phyloP scores from a whole-genome alignment of 2,113 vertebrate species.

The Varanus salvator region DNA sequence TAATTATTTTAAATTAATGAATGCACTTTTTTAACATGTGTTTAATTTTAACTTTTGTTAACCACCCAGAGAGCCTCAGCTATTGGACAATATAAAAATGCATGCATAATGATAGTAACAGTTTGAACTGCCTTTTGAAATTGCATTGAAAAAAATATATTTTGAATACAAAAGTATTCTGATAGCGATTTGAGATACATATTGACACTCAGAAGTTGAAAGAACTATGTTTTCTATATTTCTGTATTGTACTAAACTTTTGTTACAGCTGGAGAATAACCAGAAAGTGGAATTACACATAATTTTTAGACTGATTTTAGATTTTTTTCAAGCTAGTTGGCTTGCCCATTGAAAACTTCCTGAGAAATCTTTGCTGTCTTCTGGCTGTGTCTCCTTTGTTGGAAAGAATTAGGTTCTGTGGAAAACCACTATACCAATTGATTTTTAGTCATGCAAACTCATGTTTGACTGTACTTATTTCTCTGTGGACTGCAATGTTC shows the following conservation, averaged over 20 bases:
- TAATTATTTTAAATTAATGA: too few relatives aligned
- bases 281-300: neutral
- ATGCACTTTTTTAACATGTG: too few relatives aligned
- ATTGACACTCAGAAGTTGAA: neutral
- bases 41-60: too few relatives aligned
- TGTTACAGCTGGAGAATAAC: neutral
- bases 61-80: too few relatives aligned
- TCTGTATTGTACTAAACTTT: neutral
- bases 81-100: too few relatives aligned
- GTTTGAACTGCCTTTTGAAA: neutral
- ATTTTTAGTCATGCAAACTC: constrained; percentile 33
- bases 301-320: neutral
- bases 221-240: neutral
- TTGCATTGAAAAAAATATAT: neutral
- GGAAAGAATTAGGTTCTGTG: constrained; percentile 38
- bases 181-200: neutral
- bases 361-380: constrained; percentile 47
- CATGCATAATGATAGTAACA: neutral
- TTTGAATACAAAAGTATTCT: neutral
- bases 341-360: constrained; percentile 45
- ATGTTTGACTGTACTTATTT: constrained; percentile 36
- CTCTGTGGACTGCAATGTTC: constrained; percentile 27
- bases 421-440: constrained; percentile 49
- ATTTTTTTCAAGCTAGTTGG: neutral
- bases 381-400: constrained; percentile 39